Evolutionary conservation across 2,888 invertebrate genomes (phyloP).

Genomic region (Glaucopsyche alexis): DNA sequence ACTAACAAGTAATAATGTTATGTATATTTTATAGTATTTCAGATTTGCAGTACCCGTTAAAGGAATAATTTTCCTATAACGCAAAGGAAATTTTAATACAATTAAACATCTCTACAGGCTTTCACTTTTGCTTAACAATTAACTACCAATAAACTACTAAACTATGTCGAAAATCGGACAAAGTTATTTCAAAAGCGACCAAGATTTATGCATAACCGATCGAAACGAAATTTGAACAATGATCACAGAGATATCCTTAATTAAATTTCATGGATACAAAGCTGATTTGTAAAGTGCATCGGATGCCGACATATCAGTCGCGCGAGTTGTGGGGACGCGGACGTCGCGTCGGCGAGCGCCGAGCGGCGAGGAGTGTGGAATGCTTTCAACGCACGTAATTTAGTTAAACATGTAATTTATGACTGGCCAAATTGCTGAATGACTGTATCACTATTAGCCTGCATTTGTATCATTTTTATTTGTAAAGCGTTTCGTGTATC

Average conservation of each 20-base stretch:
- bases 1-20: no score
- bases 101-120: no score
- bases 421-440: constrained; percentile 73
- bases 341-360: constrained; percentile 61
- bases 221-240: constrained; percentile 36
- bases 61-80: no score
- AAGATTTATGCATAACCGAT: background rate
- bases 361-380: constrained; percentile 64
- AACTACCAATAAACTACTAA: background rate
- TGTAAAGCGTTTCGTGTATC: background rate
- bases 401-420: constrained; percentile 79
- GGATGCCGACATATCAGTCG: constrained; percentile 59
- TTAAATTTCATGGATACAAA: constrained; percentile 61
- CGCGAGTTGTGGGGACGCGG: constrained; percentile 54
- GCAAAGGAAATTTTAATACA: no score
- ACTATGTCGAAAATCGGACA: background rate
- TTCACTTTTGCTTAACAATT: background rate
- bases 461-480: constrained; percentile 16
- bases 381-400: constrained; percentile 77
- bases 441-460: constrained; percentile 48
- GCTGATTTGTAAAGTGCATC: constrained; percentile 62
- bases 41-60: no score
- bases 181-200: background rate
- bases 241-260: constrained; percentile 48
- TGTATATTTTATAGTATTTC: no score